A percentile compares a stretch with the other conserved stretches of the same genome.
Conservation (phyloP, 2,888 invertebrate species). For the Drosophila sordidapex region DNA sequence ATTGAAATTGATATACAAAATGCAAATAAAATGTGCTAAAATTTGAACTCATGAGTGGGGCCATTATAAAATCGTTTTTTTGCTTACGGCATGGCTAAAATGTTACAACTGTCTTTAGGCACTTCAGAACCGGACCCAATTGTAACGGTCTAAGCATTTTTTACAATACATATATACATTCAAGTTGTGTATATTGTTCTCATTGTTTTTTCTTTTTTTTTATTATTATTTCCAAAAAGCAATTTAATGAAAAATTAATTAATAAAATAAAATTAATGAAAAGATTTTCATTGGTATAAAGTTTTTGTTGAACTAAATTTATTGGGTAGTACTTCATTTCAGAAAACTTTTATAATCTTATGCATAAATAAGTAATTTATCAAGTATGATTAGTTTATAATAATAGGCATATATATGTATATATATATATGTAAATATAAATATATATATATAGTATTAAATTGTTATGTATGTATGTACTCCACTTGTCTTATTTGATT, state of each 20-base stretch:
- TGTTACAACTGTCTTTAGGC: slow-evolving; percentile 71
- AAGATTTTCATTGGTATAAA: slow-evolving; percentile 81
- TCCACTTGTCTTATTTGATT: slow-evolving; percentile 40
- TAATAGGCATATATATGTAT: slow-evolving; percentile 46
- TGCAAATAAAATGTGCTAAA: slow-evolving; percentile 69
- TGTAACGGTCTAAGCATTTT: slow-evolving; percentile 62
- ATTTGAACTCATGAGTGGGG: slow-evolving; percentile 69
- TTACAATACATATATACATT: slow-evolving; percentile 48
- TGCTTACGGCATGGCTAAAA: slow-evolving; percentile 68
- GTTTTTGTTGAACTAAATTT: slow-evolving; percentile 86
- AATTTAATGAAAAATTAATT: slow-evolving; percentile 73
- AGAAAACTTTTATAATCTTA: slow-evolving; percentile 76
- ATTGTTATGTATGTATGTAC: slow-evolving; percentile 38
- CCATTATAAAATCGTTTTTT: slow-evolving; percentile 82
- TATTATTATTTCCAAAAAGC: slow-evolving; percentile 66
- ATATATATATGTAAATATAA: slow-evolving; percentile 32
- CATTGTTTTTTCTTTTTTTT: slow-evolving; percentile 22
- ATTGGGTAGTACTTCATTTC: slow-evolving; percentile 86
- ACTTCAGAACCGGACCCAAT: slow-evolving; percentile 76
- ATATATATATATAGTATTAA: slow-evolving; percentile 53
- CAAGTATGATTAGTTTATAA: slow-evolving; percentile 54
- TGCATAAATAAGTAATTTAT: slow-evolving; percentile 58
- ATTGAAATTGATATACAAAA: slow-evolving; percentile 49
- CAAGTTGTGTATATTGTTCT: slow-evolving; percentile 31
- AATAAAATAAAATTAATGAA: slow-evolving; percentile 81